Base-by-base conservation (phyloP, 2,113 vertebrate species). In the Caranx melampygus region DNA sequence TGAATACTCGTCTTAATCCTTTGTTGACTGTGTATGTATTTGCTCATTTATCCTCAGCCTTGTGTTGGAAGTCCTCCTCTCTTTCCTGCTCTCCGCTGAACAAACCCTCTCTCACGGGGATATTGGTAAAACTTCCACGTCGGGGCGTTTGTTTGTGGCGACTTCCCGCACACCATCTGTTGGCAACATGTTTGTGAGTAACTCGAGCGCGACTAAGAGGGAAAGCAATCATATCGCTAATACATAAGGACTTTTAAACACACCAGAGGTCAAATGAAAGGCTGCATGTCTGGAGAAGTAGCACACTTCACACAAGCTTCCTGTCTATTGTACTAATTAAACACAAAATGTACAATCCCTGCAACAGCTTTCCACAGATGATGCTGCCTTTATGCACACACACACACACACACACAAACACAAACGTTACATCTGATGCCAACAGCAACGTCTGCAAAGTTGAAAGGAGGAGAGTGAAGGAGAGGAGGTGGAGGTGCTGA, bases 381-480 rank as follows among this genome's bases (percentile, higher is more conserved):
- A 79, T 9, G 13, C 13, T 6, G 15, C 5, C 60, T 37, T 31
- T 47, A 9, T 57, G 15, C 55, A 11, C 69, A 68, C 67, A 60
- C 64, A 33, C 65, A 4, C 49, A 62, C 75, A 47, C 64, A 65
- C 51, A 66, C 73, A 57, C 78, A 64, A 31, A 67, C 47, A 51
- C 34, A 63, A 68, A 63, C 59, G 2, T 6, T 2, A 13, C 49
- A 77, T 60, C 67, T 63, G 61, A 77, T 35, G 75, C 81, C 81
- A 82, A 66, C 63, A 75, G 81, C 75, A 71, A 18, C 34, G 11
- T 84, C 81, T 88, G 89, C 79, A 88, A 83, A 85, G 84, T 64
- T 71, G 59, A 81, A 76, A 55, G 57, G 42, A 76, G 83, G 63
- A 14, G 6, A 80, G 61, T 35, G 11, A 73, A 81, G 73, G 72